These are phyloP conservation scores for Ondatra zibethicus DNA, from an alignment of 2,113 vertebrate genomes.

Conservation along the genomic window DNA sequence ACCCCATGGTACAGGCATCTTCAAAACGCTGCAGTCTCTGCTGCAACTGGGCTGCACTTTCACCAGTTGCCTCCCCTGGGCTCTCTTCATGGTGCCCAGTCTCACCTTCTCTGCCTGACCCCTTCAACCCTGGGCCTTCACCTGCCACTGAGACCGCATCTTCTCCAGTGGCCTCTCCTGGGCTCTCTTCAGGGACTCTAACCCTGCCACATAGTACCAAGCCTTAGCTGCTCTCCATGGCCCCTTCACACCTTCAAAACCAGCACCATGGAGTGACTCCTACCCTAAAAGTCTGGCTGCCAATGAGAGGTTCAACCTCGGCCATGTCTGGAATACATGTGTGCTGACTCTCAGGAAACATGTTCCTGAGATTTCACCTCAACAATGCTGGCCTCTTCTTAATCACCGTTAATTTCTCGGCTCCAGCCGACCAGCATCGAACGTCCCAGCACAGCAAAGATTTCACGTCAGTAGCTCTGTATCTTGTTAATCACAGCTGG, in stretches of 20 bases:
- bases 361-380: not conserved
- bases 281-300: not conserved
- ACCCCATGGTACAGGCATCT: not conserved
- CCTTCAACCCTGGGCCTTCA: not conserved
- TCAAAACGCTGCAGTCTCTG: not conserved
- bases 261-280: not conserved
- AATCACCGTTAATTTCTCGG: not conserved
- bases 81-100: not conserved
- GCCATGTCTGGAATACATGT: not conserved
- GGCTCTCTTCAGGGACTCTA: not conserved
- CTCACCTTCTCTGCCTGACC: not conserved
- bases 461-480: not conserved
- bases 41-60: not conserved
- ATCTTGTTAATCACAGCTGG: not conserved
- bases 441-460: not conserved
- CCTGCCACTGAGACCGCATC: too few species aligned
- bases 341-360: not conserved
- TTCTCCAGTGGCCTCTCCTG: not conserved
- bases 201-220: not conserved
- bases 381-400: not conserved
- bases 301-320: not conserved
- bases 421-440: not conserved
- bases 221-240: not conserved
- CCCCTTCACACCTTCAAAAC: not conserved
- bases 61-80: not conserved